phyloP scores from a whole-genome alignment of 2,797 vertebrate species.

The Neostethus bicornis region DNA sequence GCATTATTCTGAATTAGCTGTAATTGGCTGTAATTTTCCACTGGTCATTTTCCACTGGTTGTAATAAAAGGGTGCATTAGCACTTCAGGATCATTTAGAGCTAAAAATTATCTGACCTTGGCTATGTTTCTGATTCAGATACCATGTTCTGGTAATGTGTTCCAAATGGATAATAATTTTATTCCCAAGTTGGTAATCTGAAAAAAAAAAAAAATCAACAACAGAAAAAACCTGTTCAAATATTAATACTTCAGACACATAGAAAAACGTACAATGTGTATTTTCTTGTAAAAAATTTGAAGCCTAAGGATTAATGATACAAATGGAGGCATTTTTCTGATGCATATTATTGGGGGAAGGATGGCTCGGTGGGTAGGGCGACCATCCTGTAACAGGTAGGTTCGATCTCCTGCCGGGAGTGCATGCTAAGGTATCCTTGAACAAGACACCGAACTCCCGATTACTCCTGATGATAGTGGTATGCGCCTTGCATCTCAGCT shows the following conservation, averaged over 20 bases:
- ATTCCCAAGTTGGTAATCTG: background rate
- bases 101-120: conserved; percentile 1
- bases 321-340: no score
- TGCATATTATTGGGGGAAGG: no score
- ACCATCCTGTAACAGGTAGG: no score
- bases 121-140: conserved; percentile 2
- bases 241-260: background rate
- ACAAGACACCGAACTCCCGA: no score
- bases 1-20: conserved; percentile 11
- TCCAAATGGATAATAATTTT: background rate
- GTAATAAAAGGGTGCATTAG: conserved; percentile 13
- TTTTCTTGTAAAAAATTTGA: background rate
- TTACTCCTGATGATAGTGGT: no score
- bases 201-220: no score
- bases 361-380: no score
- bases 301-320: background rate
- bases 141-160: conserved; percentile 2
- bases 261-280: background rate
- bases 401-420: no score
- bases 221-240: background rate
- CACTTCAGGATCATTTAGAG: background rate
- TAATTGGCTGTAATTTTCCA: conserved; percentile 22
- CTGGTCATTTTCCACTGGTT: conserved; percentile 14
- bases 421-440: no score
- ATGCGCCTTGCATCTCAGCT: no score